Evolutionary conservation across 2,888 invertebrate species (phyloP), one percentile per base, ranked within the genome.

Genomic region (Anoplius nigerrimus): DNA sequence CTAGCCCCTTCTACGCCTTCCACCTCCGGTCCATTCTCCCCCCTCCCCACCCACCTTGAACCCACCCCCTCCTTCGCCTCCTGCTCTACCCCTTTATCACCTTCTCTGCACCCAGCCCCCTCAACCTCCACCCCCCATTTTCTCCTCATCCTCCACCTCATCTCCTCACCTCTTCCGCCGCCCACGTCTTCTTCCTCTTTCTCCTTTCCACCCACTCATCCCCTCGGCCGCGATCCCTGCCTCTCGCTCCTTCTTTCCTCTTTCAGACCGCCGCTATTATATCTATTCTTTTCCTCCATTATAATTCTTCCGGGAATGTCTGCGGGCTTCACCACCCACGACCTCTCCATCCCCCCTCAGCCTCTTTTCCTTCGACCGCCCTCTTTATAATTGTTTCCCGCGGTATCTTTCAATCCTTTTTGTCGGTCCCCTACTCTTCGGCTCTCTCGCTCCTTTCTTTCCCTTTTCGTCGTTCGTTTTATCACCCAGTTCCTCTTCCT

Each of bases 231-330:
- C 45, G 16, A 27, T 18, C 27, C 27, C 20, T 18, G 21, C 57
- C 55, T 18, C n/a, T 45, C 58, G 45, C 54, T 69, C 63, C 62
- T 62, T 63, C 61, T 62, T 51, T 22, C 46, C 60, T 46, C 62
- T 64, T 72, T 75, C 68, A 61, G 18, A 55, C 59, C 65, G 24
- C 57, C 69, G 60, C 73, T 72, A 76, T 80, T 78, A 78, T 82
- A 73, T 76, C 75, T 76, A 79, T 81, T 81, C 78, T 79, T 72
- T 62, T 65, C 76, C 69, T 59, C 74, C 71, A 76, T 77, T 76
- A 78, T 76, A 74, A 80, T 80, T 79, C 75, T 73, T 75, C 73
- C 69, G 71, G 62, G 71, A 66, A 75, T 71, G 71, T 66, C 54
- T 62, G 57, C 55, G 71, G 72, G 57, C 60, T 61, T 45, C 45